These are phyloP conservation scores for Gymnoscopelus braueri DNA, from an alignment of 2,797 vertebrate species.

Conservation along the genomic window DNA sequence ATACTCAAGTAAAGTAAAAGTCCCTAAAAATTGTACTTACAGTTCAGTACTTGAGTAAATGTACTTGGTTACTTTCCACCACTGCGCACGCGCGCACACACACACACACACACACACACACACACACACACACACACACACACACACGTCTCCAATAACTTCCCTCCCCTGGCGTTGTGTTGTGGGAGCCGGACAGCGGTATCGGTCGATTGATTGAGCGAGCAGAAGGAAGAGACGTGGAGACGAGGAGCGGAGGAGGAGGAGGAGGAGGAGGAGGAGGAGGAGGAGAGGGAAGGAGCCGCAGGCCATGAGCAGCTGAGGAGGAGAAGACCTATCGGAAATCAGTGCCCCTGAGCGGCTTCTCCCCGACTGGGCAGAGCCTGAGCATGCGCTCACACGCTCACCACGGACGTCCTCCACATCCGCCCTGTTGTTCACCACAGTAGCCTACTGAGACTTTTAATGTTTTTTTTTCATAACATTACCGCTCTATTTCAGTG, in stretches of 20 bases:
- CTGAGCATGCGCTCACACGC: too few species aligned
- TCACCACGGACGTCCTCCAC: too few species aligned
- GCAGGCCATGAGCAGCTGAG: slow-evolving; percentile 76
- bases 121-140: not conserved
- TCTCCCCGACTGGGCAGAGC: too few species aligned
- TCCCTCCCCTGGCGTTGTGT: slow-evolving; percentile 17
- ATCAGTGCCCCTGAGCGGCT: slow-evolving; percentile 73
- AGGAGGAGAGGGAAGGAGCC: slow-evolving; percentile 74
- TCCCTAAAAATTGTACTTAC: too few species aligned
- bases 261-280: slow-evolving; percentile 61
- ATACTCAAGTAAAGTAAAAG: too few species aligned
- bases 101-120: slow-evolving; percentile 16
- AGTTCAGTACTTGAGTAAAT: too few species aligned
- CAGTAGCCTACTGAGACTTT: too few species aligned
- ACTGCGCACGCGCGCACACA: not conserved
- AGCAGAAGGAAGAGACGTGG: slow-evolving; percentile 2
- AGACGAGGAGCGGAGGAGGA: slow-evolving; percentile 47
- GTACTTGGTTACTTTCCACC: too few species aligned
- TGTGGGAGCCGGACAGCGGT: slow-evolving; percentile 24
- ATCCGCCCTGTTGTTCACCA: too few species aligned
- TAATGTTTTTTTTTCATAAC: too few species aligned
- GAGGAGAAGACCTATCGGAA: slow-evolving; percentile 82
- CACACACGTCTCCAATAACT: slow-evolving; percentile 44
- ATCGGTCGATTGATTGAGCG: slow-evolving; percentile 43
- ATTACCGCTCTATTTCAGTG: too few species aligned